A percentile compares a stretch with the other conserved stretches of the same genome.
phyloP scores from a whole-genome alignment of 2,888 invertebrate genomes.

The Amaurobius ferox region DNA sequence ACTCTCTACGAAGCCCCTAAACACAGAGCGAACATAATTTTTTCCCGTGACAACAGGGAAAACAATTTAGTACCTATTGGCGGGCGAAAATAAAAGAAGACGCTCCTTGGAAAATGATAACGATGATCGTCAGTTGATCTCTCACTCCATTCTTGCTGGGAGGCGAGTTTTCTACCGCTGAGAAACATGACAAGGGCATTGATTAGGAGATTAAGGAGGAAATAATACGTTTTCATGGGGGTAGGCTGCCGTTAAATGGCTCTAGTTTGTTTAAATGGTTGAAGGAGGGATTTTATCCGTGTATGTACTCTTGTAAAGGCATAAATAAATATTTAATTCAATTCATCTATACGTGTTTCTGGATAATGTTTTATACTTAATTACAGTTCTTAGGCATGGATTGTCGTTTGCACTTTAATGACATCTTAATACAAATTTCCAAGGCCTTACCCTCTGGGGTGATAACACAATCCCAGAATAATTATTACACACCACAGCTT shows the following conservation, averaged over 20 bases:
- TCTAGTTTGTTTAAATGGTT: too few relatives aligned
- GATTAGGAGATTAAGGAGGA: slow-evolving; percentile 1
- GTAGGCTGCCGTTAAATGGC: slow-evolving; percentile 8
- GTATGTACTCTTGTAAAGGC: too few relatives aligned
- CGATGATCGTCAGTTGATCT: slow-evolving; percentile 4
- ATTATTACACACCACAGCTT: too few relatives aligned
- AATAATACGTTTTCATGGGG: slow-evolving; percentile 1
- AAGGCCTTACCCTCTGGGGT: too few relatives aligned
- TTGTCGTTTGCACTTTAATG: too few relatives aligned
- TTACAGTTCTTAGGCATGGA: too few relatives aligned
- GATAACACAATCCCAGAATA: too few relatives aligned
- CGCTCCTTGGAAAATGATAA: background rate
- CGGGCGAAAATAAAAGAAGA: background rate
- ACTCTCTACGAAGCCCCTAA: background rate
- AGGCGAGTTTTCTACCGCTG: slow-evolving; percentile 4
- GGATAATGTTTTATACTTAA: too few relatives aligned
- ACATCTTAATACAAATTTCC: too few relatives aligned
- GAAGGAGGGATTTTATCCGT: too few relatives aligned
- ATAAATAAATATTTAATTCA: too few relatives aligned
- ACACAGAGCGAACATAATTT: background rate
- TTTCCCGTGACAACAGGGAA: slow-evolving; percentile 4
- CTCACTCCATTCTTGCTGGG: slow-evolving; percentile 1
- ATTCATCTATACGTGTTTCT: too few relatives aligned
- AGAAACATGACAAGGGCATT: slow-evolving; percentile 1
- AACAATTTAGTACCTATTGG: slow-evolving; percentile 4